Evolutionary conservation across 2,888 invertebrate genomes (phyloP), one percentile per base, ranked within the genome.

Genomic region (Encarsia formosa): DNA sequence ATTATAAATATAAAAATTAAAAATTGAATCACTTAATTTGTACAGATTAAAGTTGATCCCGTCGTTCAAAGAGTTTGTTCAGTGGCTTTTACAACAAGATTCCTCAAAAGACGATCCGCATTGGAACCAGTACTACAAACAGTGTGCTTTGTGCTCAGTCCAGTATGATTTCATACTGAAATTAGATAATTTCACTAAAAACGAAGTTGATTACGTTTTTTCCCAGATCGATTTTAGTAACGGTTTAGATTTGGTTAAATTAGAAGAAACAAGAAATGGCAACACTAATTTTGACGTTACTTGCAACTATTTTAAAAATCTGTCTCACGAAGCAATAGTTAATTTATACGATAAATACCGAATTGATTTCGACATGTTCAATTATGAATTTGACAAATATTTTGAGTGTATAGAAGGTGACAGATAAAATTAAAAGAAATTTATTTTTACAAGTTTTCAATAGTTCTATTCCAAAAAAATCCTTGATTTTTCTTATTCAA

Each of bases 341-440:
- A 61, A 61, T 52, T 60, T 75, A 29, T 70, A 70, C 18, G 51
- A 66, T 20, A 64, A 65, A 48, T 75, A 73, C 34, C 65, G 63
- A 59, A 59, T 70, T 9, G 75, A 75, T 41, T 74, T 75, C 52
- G 66, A 73, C 47, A 71, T 75, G 67, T 74, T 72, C 48, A 59
- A 68, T 56, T 75, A 74, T 40, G 56, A 64, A 22, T 50, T 64
- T 26, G 59, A 64, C 22, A 60, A 59, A 29, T 74, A 73, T 44
- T 48, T 68, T 13, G 57, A 63, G 49, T 73, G 73, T 52, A 60
- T 58, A 11, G 56, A 52, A 11, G 54, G 60, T 24, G 55, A 57
- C 45, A 52, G 26, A 57, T 42, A 49, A 34, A 39, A 40, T 6
- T n/a, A n/a, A n/a, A n/a, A n/a, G n/a, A n/a, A n/a, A n/a, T n/a